Evolutionary conservation across 2,113 vertebrate species (phyloP).

Genomic region (Odocoileus virginianus): DNA sequence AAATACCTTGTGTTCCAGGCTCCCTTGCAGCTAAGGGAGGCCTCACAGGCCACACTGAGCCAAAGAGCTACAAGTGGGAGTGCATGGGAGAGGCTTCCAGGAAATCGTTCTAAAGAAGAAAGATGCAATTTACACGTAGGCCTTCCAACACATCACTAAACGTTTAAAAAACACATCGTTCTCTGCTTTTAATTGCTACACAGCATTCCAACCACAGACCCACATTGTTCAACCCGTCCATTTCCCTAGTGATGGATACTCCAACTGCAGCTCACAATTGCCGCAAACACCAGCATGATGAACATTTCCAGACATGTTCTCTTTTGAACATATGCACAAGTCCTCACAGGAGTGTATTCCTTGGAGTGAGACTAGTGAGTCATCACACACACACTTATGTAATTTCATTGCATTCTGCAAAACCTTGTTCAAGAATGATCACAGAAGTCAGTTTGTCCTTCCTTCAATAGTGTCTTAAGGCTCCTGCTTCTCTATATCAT

Average conservation of each 20-base stretch:
- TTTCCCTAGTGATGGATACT: neutral
- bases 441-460: neutral
- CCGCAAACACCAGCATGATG: neutral
- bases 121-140: neutral
- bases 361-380: neutral
- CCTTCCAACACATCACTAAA: neutral
- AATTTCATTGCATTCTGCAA: neutral
- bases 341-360: neutral
- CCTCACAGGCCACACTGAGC: neutral
- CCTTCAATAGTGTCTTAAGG: fast-evolving
- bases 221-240: neutral
- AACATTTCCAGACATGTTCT: neutral
- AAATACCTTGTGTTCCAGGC: neutral
- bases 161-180: neutral
- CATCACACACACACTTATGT: neutral
- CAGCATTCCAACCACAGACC: neutral
- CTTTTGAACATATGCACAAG: neutral
- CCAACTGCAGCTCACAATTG: neutral
- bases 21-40: neutral
- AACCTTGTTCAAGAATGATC: neutral
- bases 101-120: neutral
- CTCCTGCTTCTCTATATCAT: neutral
- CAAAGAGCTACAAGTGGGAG: neutral
- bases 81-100: neutral
- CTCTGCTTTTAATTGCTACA: neutral